Conservation (phyloP, 2,113 vertebrate species). For the Ceyx cyanopectus region DNA sequence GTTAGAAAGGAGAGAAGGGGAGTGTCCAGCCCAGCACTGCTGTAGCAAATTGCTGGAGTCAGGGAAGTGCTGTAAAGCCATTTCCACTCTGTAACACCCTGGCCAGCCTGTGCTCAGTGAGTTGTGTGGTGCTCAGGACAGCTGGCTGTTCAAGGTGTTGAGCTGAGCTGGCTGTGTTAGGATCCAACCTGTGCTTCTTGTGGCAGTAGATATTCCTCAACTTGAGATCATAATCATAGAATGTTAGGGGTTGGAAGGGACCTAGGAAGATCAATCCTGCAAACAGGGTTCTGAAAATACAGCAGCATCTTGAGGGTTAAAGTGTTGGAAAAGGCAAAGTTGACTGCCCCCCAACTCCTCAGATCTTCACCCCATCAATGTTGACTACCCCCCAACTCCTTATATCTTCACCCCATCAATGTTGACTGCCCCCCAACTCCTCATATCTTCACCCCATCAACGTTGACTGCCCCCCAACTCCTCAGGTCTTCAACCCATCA, state of each 20-base stretch:
- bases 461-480: no score
- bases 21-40: background rate
- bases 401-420: no score
- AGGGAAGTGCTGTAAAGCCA: background rate
- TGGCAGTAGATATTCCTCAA: background rate
- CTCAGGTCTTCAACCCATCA: no score
- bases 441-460: no score
- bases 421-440: no score
- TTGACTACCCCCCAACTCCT: background rate
- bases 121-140: background rate
- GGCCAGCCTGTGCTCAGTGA: background rate
- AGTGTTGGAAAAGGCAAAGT: constrained; percentile 7
- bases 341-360: background rate
- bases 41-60: background rate
- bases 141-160: background rate
- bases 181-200: background rate
- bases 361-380: background rate
- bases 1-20: background rate
- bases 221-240: background rate
- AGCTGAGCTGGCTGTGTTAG: background rate
- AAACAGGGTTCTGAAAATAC: background rate
- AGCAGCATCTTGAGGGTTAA: constrained; percentile 51
- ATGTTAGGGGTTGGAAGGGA: no score
- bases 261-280: background rate
- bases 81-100: background rate